Evolutionary conservation across 2,113 vertebrate genomes (phyloP), one percentile per base, ranked within the genome.

Genomic region (Hemiscyllium ocellatum): DNA sequence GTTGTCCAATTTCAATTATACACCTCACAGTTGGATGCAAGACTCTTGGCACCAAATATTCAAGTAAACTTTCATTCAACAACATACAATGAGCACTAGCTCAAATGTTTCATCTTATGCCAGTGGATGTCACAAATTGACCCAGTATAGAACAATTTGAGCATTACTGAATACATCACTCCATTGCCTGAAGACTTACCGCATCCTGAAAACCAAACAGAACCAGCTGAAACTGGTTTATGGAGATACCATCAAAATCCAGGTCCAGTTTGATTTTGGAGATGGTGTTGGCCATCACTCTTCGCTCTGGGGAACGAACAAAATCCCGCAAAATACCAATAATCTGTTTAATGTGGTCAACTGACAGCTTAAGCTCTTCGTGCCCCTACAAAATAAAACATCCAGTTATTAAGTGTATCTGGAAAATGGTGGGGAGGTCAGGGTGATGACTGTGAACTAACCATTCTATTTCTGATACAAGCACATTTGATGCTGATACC

Each of bases 191-290:
- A 26, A 26, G 85, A 97, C 98, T 98, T 96, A 99, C 99, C 0
- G 99, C 98, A 97, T 99, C 98, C 97, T 99, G 99, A 97, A 99
- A 99, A 95, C 98, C 99, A 95, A 99, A 99, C 85, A 99, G 97
- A 47, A 99, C 98, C 97, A 99, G 97, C 95, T 99, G 98, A 96
- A 99, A 98, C 97, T 99, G 99, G 96, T 98, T 98, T 97, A 99
- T 99, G 96, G 98, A 98, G 37, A 98, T 98, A 96, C 98, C 99
- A 97, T 99, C 98, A 19, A 99, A 99, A 96, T 99, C 98, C 95
- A 99, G 98, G 97, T 99, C 99, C 96, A 98, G 97, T 96, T 99
- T 99, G 94, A 99, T 96, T 93, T 99, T 98, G 96, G 98, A 98
- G 97, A 99, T 98, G 91, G 98, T 99, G 96, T 98, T 98, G 0